phyloP scores from a whole-genome alignment of 2,113 vertebrate species.

The Phyllostomus hastatus region DNA sequence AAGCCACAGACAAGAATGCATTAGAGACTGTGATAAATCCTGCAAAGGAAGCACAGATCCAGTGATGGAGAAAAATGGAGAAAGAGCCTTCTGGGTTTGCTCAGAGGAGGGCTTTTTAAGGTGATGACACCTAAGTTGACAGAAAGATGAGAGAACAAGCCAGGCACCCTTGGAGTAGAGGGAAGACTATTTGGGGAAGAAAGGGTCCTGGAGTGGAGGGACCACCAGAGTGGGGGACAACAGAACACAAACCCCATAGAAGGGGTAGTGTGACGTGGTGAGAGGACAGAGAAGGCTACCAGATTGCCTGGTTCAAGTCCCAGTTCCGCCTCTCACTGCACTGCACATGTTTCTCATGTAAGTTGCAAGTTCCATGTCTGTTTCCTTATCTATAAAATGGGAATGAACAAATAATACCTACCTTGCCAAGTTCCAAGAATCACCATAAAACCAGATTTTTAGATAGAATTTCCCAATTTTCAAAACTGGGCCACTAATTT shows the following conservation, averaged over 20 bases:
- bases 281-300: neutral
- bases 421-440: neutral
- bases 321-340: neutral
- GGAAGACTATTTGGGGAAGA: neutral
- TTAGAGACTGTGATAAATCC: neutral
- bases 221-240: neutral
- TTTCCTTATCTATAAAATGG: neutral
- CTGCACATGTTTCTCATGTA: neutral
- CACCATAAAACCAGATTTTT: neutral
- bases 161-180: neutral
- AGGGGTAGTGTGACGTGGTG: neutral
- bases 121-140: neutral
- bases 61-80: neutral
- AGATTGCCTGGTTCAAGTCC: neutral
- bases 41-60: neutral
- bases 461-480: neutral
- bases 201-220: neutral
- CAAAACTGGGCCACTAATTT: neutral
- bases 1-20: neutral
- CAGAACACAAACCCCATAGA: neutral
- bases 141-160: neutral
- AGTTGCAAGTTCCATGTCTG: neutral
- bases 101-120: neutral
- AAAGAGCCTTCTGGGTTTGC: neutral
- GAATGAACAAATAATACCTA: neutral